Base-by-base conservation (phyloP, 2,888 invertebrate species). In the Drosophila mimica region DNA sequence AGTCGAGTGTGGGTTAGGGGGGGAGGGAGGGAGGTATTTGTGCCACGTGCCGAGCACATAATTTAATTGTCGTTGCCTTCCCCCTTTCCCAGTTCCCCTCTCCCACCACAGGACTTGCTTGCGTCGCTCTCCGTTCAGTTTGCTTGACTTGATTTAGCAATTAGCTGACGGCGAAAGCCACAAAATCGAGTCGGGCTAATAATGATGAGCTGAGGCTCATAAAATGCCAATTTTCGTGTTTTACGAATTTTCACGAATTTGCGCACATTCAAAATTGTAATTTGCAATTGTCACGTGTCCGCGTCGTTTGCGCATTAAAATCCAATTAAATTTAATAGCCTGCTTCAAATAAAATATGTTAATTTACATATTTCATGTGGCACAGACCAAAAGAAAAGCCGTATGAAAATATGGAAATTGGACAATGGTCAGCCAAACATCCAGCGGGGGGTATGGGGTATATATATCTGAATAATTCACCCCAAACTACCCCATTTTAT, bases 71-170 rank as follows among this genome's bases (percentile, higher is more conserved):
- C 72, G 65, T 71, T 58, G 43, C 46, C 25, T 61, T 71, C 3
- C 15, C 33, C 15, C 20, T 13, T 53, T 31, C 2, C 25, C 25
- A 25, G 25, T 25, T 25, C 25, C 25, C 25, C 25, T 25, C 25
- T 49, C 13, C 31, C 54, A 1, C 25, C 62, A 52, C 61, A 46
- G 38, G 64, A 30, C 46, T 51, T 75, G 46, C 25, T 25, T 25
- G 25, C 25, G 25, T 25, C 25, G 25, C 25, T 48, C n/a, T 60
- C 53, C 53, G 70, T 49, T 74, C 79, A 81, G 28, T 68, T 70
- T 52, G 56, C 59, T 63, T 53, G 74, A 73, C 82, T 83, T 87
- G 84, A 83, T 83, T 83, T 83, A 83, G 82, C 76, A 87, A 87
- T 83, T 87, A 87, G 82, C 82, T 57, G 48, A 70, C 87, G 76